Evolutionary conservation across 2,113 vertebrate species (phyloP).

Genomic region (Pogona vitticeps): DNA sequence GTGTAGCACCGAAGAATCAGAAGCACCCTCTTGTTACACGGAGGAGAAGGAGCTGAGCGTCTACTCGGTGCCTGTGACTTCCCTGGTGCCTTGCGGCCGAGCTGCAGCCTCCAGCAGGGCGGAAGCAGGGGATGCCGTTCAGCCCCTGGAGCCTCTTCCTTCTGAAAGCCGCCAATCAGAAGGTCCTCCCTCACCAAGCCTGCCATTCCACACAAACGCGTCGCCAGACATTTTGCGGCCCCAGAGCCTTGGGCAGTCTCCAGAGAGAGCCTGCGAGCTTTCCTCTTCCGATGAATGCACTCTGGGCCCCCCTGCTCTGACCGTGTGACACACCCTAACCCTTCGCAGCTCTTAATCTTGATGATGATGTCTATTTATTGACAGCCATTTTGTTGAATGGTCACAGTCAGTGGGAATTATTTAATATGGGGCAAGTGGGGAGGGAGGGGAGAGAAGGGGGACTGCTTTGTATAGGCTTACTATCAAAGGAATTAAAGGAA

Average conservation of each 20-base stretch:
- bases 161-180: conserved; percentile 25
- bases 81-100: conserved; percentile 65
- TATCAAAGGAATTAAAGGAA: conserved; percentile 42
- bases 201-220: conserved; percentile 25
- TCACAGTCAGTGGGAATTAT: conserved; percentile 41
- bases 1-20: not conserved
- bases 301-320: conserved; percentile 49
- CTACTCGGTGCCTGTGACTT: conserved; percentile 64
- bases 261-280: conserved; percentile 21
- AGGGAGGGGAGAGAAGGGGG: not conserved
- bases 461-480: conserved; percentile 53
- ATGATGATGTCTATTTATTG: conserved; percentile 72
- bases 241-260: not conserved
- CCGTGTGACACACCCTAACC: conserved; percentile 53
- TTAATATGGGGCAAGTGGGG: not conserved
- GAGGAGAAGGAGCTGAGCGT: conserved; percentile 64
- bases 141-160: conserved; percentile 15
- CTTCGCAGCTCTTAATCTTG: not conserved
- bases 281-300: conserved; percentile 35
- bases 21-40: conserved; percentile 37
- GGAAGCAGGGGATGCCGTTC: conserved; percentile 43
- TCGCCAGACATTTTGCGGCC: conserved; percentile 13
- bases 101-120: conserved; percentile 45
- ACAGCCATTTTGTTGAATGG: conserved; percentile 56
- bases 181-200: conserved; percentile 17